phyloP scores from a whole-genome alignment of 2,888 invertebrate species.

The Chrysodeixis includens region DNA sequence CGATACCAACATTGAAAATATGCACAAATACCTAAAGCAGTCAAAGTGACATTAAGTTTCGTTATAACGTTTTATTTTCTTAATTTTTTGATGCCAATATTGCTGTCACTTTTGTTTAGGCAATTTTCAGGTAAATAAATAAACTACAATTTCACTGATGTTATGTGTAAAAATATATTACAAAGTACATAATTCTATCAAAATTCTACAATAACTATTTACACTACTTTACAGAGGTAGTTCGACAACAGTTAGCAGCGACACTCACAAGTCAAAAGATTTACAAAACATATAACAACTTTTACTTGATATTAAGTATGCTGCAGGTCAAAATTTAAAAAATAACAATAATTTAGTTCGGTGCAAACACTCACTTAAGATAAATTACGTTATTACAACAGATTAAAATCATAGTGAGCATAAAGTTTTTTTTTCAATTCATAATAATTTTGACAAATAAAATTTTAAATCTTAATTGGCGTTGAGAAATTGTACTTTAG shows the following conservation, averaged over 20 bases:
- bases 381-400: constrained; percentile 13
- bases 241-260: constrained; percentile 19
- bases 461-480: too few species aligned
- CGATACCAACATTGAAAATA: too few species aligned
- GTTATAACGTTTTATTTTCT: too few species aligned
- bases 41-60: too few species aligned
- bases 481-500: too few species aligned
- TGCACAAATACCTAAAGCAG: too few species aligned
- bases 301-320: constrained; percentile 58
- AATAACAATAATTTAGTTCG: constrained; percentile 20
- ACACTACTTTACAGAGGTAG: constrained; percentile 40
- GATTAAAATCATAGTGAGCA: background rate
- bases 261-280: constrained; percentile 54
- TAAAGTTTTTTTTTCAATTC: background rate
- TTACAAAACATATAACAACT: constrained; percentile 66
- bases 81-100: background rate
- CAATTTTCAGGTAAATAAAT: constrained; percentile 2
- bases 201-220: constrained; percentile 26
- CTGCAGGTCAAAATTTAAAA: constrained; percentile 19
- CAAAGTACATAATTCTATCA: constrained; percentile 24
- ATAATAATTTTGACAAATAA: background rate
- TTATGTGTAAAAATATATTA: constrained; percentile 44
- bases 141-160: constrained; percentile 14
- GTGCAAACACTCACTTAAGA: constrained; percentile 8
- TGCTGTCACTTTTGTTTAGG: background rate